These are phyloP conservation scores for Chorisops tibialis DNA, from an alignment of 2,888 invertebrate species.

Conservation along the genomic window DNA sequence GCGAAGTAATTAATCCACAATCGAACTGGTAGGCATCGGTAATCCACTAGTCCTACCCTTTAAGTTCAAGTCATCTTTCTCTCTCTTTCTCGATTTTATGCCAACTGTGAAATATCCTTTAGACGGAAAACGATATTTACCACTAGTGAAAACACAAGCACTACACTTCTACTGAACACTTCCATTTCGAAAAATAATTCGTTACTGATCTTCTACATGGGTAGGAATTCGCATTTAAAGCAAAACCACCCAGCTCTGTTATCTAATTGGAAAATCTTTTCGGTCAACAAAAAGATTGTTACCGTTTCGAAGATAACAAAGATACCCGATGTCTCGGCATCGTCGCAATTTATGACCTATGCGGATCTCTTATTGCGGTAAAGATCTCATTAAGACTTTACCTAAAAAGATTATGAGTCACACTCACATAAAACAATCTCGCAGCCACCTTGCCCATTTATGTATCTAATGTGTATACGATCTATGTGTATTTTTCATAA, in stretches of 20 bases:
- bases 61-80: conserved; percentile 10
- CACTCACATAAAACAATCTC: not conserved
- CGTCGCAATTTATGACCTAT: conserved; percentile 25
- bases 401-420: not conserved
- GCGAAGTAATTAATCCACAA: not conserved
- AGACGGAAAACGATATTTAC: conserved; percentile 41
- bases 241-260: conserved; percentile 14
- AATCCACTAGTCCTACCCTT: not conserved
- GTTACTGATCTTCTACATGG: conserved; percentile 43
- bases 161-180: conserved; percentile 46
- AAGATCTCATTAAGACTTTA: not conserved
- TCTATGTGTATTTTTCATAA: not conserved
- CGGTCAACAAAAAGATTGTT: conserved; percentile 19
- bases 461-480: not conserved
- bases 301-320: conserved; percentile 17
- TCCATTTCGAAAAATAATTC: conserved; percentile 48
- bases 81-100: not conserved
- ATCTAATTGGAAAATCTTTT: conserved; percentile 13
- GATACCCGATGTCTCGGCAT: conserved; percentile 5
- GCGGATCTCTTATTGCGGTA: conserved; percentile 25
- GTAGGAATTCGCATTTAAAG: conserved; percentile 23
- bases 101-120: not conserved
- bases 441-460: not conserved
- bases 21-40: not conserved
- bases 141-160: conserved; percentile 45